A percentile compares a stretch with the other conserved stretches of the same genome.
phyloP scores from a whole-genome alignment of 1,140 invertebrate species.

The Dysdera silvatica region DNA sequence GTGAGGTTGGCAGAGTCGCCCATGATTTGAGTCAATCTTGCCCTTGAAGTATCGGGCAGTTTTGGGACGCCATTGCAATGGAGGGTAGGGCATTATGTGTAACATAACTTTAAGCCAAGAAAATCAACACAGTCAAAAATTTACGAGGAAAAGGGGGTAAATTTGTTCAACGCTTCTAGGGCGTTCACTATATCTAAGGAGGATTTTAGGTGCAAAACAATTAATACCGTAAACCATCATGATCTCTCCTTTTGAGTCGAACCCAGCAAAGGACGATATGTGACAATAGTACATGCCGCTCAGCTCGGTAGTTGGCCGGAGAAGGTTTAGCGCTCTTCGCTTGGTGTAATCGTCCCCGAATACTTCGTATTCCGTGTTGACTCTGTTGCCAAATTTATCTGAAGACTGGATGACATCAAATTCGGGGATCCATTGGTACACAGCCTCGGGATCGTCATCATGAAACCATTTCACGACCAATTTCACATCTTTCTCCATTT shows the following conservation, averaged over 20 bases:
- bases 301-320: slow-evolving; percentile 60
- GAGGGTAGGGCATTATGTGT: too few species aligned
- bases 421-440: slow-evolving; percentile 70
- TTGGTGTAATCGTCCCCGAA: slow-evolving; percentile 53
- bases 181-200: too few species aligned
- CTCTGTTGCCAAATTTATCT: slow-evolving; percentile 56
- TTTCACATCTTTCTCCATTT: slow-evolving; percentile 48
- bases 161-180: too few species aligned
- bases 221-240: slow-evolving; percentile 66
- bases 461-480: slow-evolving; percentile 74
- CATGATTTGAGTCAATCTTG: too few species aligned
- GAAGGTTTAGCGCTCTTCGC: slow-evolving; percentile 65
- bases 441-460: slow-evolving; percentile 56
- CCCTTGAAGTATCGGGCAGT: too few species aligned
- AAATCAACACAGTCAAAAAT: too few species aligned
- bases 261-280: slow-evolving; percentile 63
- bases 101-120: too few species aligned
- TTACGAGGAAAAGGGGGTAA: too few species aligned
- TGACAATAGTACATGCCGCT: slow-evolving; percentile 67
- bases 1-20: too few species aligned
- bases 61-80: too few species aligned
- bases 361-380: slow-evolving; percentile 60
- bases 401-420: slow-evolving; percentile 53
- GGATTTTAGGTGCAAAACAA: too few species aligned
- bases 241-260: slow-evolving; percentile 55